phyloP scores from a whole-genome alignment of 2,797 vertebrate genomes.

The Uromys caudimaculatus region DNA sequence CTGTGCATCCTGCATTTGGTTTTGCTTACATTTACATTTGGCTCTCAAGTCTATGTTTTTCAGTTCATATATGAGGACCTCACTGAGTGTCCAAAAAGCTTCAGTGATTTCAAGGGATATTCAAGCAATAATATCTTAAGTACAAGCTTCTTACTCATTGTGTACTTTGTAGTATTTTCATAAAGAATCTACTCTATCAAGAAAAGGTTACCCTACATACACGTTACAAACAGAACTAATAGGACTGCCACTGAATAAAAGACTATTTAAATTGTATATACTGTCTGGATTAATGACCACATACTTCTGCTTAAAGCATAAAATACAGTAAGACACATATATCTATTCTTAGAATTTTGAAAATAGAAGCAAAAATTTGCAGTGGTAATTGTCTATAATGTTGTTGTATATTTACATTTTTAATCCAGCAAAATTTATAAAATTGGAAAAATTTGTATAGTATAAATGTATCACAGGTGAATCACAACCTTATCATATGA shows the following conservation, averaged over 20 bases:
- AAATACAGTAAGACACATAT: background rate
- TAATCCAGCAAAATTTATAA: background rate
- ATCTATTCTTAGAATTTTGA: background rate
- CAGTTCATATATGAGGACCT: background rate
- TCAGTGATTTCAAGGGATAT: background rate
- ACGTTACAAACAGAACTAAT: background rate
- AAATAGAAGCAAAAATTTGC: background rate
- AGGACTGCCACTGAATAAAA: fast-evolving
- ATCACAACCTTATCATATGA: background rate
- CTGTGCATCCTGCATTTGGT: background rate
- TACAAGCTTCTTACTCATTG: background rate
- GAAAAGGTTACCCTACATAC: background rate
- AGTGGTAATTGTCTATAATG: background rate
- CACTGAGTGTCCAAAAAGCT: background rate
- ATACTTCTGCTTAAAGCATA: background rate
- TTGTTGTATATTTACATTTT: background rate
- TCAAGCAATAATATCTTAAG: conserved; percentile 26
- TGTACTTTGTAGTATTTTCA: background rate
- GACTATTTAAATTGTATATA: background rate
- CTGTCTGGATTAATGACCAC: background rate
- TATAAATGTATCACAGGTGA: background rate
- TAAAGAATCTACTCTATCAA: background rate
- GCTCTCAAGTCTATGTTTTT: background rate
- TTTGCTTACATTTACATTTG: background rate
- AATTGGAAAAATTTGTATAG: background rate